Conservation (phyloP, 1,140 invertebrate species). For the Saccostrea glomerata region DNA sequence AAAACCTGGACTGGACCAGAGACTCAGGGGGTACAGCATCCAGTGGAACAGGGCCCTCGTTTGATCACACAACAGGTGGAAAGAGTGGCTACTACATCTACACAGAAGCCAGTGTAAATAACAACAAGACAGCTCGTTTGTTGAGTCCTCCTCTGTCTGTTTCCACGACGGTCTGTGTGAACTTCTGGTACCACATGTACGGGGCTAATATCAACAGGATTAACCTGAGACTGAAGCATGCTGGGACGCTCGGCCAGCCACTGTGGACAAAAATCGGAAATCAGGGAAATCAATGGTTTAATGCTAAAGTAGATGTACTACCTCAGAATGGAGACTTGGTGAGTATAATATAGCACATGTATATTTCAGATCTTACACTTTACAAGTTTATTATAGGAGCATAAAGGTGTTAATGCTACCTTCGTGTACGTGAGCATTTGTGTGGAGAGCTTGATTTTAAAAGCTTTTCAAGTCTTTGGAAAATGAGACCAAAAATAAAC, state of each 20-base stretch:
- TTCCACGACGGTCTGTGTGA: conserved; percentile 65
- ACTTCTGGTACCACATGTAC: conserved; percentile 90
- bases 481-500: too few species aligned
- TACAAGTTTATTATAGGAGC: neutral
- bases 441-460: too few species aligned
- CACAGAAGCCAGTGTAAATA: conserved; percentile 53
- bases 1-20: conserved; percentile 70
- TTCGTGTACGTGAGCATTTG: neutral
- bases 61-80: conserved; percentile 69
- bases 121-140: conserved; percentile 78
- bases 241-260: conserved; percentile 41
- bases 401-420: too few species aligned
- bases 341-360: conserved; percentile 5
- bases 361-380: neutral
- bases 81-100: conserved; percentile 55
- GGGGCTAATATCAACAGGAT: conserved; percentile 79
- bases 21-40: conserved; percentile 61
- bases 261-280: conserved; percentile 68
- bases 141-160: conserved; percentile 58
- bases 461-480: too few species aligned
- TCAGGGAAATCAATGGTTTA: conserved; percentile 73
- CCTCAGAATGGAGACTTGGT: conserved; percentile 59
- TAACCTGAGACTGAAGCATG: conserved; percentile 66
- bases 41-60: conserved; percentile 66
- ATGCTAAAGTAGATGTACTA: conserved; percentile 63